Conservation (phyloP, 2,797 vertebrate species). For the Hippopotamyrus pictus region DNA sequence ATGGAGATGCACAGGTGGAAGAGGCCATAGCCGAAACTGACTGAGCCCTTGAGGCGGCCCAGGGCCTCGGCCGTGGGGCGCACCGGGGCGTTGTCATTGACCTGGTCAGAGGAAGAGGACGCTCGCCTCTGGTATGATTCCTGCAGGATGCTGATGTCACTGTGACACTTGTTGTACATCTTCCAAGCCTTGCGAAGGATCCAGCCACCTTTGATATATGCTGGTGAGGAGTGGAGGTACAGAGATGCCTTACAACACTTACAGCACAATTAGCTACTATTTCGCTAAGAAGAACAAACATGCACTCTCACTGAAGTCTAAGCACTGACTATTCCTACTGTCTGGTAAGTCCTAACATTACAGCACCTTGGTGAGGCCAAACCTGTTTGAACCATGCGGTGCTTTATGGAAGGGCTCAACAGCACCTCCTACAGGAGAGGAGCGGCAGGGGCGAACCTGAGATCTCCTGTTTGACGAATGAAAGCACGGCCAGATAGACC, state of each 20-base stretch:
- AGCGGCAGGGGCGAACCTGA: slow-evolving; percentile 64
- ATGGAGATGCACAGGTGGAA: slow-evolving; percentile 99
- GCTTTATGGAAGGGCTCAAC: not conserved
- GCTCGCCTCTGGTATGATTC: slow-evolving; percentile 74
- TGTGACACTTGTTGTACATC: slow-evolving; percentile 96
- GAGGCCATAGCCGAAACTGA: slow-evolving; percentile 98
- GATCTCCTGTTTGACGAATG: slow-evolving; percentile 94
- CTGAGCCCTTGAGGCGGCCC: slow-evolving; percentile 92
- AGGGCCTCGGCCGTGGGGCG: slow-evolving; percentile 69
- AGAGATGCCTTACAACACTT: not conserved
- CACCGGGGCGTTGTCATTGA: slow-evolving; percentile 67
- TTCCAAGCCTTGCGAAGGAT: slow-evolving; percentile 99
- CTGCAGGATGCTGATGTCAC: slow-evolving; percentile 89
- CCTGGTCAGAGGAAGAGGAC: slow-evolving; percentile 71
- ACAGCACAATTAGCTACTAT: not conserved
- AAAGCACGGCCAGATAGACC: slow-evolving; percentile 92
- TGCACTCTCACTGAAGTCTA: not conserved
- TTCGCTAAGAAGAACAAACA: not conserved
- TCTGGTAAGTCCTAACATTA: not conserved
- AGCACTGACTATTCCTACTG: not conserved
- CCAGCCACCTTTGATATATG: slow-evolving; percentile 99
- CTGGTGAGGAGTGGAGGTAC: slow-evolving; percentile 49
- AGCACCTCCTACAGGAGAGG: not conserved
- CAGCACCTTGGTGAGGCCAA: not conserved
- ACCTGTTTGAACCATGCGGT: not conserved